phyloP scores from a whole-genome alignment of 2,888 invertebrate genomes.

The Synanthedon andrenaeformis region DNA sequence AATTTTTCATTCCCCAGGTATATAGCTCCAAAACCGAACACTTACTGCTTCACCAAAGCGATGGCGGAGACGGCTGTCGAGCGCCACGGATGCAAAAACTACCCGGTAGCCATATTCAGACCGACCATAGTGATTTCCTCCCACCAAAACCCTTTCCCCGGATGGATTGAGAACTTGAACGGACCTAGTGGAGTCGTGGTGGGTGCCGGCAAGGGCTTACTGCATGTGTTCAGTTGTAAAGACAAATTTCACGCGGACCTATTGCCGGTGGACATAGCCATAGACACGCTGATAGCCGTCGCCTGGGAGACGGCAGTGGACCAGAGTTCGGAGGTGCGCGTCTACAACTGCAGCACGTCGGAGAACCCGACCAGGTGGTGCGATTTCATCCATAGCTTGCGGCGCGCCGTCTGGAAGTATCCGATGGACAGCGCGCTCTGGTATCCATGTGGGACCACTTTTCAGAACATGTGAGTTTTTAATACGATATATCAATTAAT shows the following conservation, averaged over 20 bases:
- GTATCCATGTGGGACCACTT: conserved; percentile 72
- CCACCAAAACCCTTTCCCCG: conserved; percentile 72
- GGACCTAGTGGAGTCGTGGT: conserved; percentile 84
- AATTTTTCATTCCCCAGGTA: conserved; percentile 36
- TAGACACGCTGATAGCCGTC: conserved; percentile 78
- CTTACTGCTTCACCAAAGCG: conserved; percentile 90
- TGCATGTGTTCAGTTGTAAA: conserved; percentile 75
- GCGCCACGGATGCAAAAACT: conserved; percentile 65
- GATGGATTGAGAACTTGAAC: conserved; percentile 96
- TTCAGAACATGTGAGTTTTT: conserved; percentile 68
- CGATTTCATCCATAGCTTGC: conserved; percentile 67
- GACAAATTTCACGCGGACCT: conserved; percentile 74
- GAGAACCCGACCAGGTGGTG: conserved; percentile 80
- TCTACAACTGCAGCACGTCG: conserved; percentile 84
- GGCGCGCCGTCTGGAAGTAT: conserved; percentile 58
- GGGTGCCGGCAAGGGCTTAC: conserved; percentile 78
- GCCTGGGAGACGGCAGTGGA: conserved; percentile 76
- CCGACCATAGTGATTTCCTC: conserved; percentile 87
- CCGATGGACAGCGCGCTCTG: conserved; percentile 76
- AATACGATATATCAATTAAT: conserved; percentile 15
- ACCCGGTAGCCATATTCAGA: conserved; percentile 82
- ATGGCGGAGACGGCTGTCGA: conserved; percentile 82
- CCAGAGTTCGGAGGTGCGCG: conserved; percentile 56
- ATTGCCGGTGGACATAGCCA: conserved; percentile 85
- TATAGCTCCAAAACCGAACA: conserved; percentile 80